Evolutionary conservation across 2,888 invertebrate species (phyloP).

Genomic region (Amphipyra tragopoginis): DNA sequence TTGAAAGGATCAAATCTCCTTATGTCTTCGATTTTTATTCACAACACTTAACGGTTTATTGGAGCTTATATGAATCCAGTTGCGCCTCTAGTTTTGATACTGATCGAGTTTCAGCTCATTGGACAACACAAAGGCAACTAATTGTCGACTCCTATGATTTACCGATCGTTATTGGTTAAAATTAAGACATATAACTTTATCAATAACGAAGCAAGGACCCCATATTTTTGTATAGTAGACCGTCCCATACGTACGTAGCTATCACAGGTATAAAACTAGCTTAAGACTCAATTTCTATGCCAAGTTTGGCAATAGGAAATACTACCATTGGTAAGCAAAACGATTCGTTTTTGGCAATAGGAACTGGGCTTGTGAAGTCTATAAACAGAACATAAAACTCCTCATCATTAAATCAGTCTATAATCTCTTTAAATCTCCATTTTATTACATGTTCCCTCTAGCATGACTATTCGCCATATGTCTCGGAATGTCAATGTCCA

Average conservation of each 20-base stretch:
- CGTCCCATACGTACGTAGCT: no score
- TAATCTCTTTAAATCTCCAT: slow-evolving; percentile 33
- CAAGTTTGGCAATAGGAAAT: no score
- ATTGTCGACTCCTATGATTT: no score
- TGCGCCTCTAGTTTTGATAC: slow-evolving; percentile 1
- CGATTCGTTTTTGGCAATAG: no score
- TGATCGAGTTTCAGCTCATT: neutral
- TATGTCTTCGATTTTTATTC: neutral
- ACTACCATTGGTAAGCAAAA: no score
- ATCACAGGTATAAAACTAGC: no score
- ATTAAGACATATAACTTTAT: no score
- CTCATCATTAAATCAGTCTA: slow-evolving; percentile 50
- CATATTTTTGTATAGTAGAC: no score
- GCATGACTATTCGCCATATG: slow-evolving; percentile 32
- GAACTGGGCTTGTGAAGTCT: no score
- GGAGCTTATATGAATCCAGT: neutral
- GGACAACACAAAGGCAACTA: neutral
- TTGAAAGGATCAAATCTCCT: slow-evolving; percentile 2
- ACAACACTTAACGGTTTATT: neutral
- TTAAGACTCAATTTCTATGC: no score
- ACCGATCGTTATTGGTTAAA: no score
- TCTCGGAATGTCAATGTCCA: slow-evolving; percentile 45
- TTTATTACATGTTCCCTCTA: slow-evolving; percentile 33
- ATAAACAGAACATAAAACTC: slow-evolving; percentile 14
- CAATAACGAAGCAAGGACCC: no score